Evolutionary conservation across 2,888 invertebrate genomes (phyloP).

Genomic region (Anticlea derivata): DNA sequence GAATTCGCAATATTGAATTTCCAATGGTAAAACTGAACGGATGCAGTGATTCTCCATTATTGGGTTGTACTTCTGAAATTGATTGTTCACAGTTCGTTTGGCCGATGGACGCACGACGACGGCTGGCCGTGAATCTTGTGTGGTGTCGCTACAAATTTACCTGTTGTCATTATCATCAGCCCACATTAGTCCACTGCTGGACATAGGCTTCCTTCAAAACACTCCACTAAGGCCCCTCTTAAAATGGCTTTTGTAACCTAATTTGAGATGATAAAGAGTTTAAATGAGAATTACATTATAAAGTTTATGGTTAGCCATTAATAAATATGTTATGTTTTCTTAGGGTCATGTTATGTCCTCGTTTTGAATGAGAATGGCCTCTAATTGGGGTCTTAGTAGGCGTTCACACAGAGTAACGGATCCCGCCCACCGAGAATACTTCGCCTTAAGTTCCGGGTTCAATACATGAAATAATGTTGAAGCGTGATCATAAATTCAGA

Average conservation of each 20-base stretch:
- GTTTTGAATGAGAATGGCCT: conserved; percentile 31
- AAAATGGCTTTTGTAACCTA: no score
- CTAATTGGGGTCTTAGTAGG: conserved; percentile 35
- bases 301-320: conserved; percentile 5
- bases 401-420: conserved; percentile 31
- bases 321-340: neutral
- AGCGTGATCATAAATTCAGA: conserved; percentile 1
- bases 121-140: conserved; percentile 26
- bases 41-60: conserved; percentile 75
- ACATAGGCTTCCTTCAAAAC: no score
- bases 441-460: conserved; percentile 43
- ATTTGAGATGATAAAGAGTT: neutral
- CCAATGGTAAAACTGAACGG: conserved; percentile 77
- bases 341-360: conserved; percentile 31
- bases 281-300: neutral
- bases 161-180: no score
- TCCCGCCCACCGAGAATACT: conserved; percentile 30
- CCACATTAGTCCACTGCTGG: no score
- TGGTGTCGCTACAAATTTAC: conserved; percentile 1
- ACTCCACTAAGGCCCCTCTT: no score
- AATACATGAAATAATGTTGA: conserved; percentile 31
- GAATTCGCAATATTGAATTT: conserved; percentile 61
- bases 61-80: conserved; percentile 59
- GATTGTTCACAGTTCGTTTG: conserved; percentile 39
- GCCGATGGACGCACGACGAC: conserved; percentile 31